Percentiles rank a stretch among this genome's conserved stretches.
Evolutionary conservation across 1,140 invertebrate species (phyloP).

Genomic region (Geopemphigus sp.): DNA sequence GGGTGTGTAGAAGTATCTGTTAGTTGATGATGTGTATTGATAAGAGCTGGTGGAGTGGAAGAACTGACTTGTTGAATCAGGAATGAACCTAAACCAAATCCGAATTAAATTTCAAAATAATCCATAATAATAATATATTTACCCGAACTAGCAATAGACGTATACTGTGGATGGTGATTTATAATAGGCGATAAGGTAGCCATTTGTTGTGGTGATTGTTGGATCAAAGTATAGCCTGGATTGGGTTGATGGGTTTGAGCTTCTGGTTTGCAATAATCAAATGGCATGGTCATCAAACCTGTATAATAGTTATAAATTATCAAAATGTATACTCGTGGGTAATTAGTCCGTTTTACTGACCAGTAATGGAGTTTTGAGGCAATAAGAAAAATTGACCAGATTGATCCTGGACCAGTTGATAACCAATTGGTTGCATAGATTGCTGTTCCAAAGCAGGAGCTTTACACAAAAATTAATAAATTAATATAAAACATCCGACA

Average conservation of each 20-base stretch:
- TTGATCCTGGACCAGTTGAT: slow-evolving; percentile 43
- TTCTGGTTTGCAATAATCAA: slow-evolving; percentile 38
- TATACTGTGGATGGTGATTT: slow-evolving; percentile 40
- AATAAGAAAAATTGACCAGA: slow-evolving; percentile 38
- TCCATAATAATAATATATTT: slow-evolving; percentile 5
- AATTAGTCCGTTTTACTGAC: slow-evolving; percentile 9
- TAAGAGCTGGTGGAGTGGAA: slow-evolving; percentile 27
- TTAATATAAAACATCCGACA: no score
- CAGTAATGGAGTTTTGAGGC: slow-evolving; percentile 39
- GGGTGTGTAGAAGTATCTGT: neutral
- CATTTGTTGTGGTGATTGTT: slow-evolving; percentile 37
- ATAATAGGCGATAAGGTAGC: slow-evolving; percentile 32
- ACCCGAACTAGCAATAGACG: slow-evolving; percentile 43
- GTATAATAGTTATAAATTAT: neutral
- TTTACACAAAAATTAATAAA: neutral
- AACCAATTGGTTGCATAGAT: slow-evolving; percentile 15
- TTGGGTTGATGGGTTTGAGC: slow-evolving; percentile 30
- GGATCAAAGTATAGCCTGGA: slow-evolving; percentile 35
- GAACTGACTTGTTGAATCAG: slow-evolving; percentile 40
- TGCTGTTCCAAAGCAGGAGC: slow-evolving; percentile 40
- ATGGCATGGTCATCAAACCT: slow-evolving; percentile 40
- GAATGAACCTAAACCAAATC: slow-evolving; percentile 6
- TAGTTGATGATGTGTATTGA: slow-evolving; percentile 31
- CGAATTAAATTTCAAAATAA: neutral
- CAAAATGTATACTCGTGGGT: neutral